Percentiles rank a stretch among this genome's conserved stretches.
Conservation (phyloP, 1,140 invertebrate species). For the Trichonephila inaurata region DNA sequence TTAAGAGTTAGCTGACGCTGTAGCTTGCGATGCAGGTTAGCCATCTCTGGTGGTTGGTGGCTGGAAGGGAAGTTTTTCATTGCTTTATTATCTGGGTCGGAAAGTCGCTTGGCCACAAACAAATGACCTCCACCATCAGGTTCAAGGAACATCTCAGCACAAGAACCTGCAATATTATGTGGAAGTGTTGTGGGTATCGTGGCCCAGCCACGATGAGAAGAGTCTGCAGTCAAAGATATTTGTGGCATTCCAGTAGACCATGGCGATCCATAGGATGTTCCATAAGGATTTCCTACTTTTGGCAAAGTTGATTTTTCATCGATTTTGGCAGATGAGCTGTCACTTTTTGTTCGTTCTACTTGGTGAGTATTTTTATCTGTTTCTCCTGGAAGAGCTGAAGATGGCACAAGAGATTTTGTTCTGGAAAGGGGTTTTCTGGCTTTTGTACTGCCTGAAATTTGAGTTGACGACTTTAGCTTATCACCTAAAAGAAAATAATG, state of each 20-base stretch:
- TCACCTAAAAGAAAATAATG: conserved; percentile 65
- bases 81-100: conserved; percentile 80
- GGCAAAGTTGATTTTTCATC: conserved; percentile 39
- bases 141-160: conserved; percentile 71
- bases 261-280: conserved; percentile 10
- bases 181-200: conserved; percentile 71
- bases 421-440: conserved; percentile 78
- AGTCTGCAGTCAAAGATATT: conserved; percentile 54
- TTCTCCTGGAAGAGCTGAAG: conserved; percentile 76
- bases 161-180: conserved; percentile 70
- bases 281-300: conserved; percentile 47
- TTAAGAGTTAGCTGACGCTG: conserved; percentile 91
- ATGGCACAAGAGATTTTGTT: conserved; percentile 78
- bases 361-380: conserved; percentile 81
- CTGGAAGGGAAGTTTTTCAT: conserved; percentile 59
- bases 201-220: conserved; percentile 70
- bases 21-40: conserved; percentile 89
- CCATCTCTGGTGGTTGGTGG: conserved; percentile 78
- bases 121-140: conserved; percentile 79
- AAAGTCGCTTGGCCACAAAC: conserved; percentile 81
- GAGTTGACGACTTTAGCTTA: conserved; percentile 75
- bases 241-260: conserved; percentile 66
- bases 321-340: conserved; percentile 23
- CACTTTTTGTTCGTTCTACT: conserved; percentile 73
- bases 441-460: conserved; percentile 66